Evolutionary conservation across 2,113 vertebrate species (phyloP).

Genomic region (Toxotes chatareus): DNA sequence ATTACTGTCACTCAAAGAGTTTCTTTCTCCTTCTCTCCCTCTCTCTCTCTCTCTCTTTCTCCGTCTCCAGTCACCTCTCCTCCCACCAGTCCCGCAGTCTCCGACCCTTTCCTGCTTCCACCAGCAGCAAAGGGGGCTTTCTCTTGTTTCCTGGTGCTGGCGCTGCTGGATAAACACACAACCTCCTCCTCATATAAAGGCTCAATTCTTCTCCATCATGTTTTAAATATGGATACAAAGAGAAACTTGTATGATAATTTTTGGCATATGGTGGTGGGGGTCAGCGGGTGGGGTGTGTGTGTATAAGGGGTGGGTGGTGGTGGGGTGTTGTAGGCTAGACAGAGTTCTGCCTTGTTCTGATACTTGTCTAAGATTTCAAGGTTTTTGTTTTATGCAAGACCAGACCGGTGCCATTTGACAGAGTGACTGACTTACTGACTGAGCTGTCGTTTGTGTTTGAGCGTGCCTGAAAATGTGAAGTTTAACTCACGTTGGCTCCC

Average conservation of each 20-base stretch:
- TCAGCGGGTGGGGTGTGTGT: conserved; percentile 58
- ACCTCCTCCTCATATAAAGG: conserved; percentile 82
- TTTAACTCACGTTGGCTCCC: conserved; percentile 47
- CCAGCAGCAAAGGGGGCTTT: conserved; percentile 81
- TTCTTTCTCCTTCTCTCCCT: conserved; percentile 58
- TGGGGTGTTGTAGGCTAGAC: conserved; percentile 66
- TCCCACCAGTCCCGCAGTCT: conserved; percentile 69
- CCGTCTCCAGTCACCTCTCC: conserved; percentile 65
- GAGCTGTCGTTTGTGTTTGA: conserved; percentile 57
- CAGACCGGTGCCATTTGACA: conserved; percentile 65
- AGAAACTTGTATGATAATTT: conserved; percentile 88
- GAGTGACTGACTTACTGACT: conserved; percentile 51
- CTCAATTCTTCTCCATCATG: conserved; percentile 84
- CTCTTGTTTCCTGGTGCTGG: conserved; percentile 83
- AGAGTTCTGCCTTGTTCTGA: conserved; percentile 84
- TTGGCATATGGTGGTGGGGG: conserved; percentile 83
- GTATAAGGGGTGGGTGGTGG: conserved; percentile 13
- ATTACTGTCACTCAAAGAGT: conserved; percentile 85
- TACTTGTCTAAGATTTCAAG: conserved; percentile 75
- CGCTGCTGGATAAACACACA: conserved; percentile 86
- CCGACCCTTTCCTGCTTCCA: conserved; percentile 78
- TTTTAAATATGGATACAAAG: conserved; percentile 88
- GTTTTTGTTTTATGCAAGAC: conserved; percentile 75
- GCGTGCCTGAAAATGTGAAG: conserved; percentile 58
- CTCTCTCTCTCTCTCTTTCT: conserved; percentile 28